Conservation (phyloP, 1,140 invertebrate genomes). For the Fopius arisanus region DNA sequence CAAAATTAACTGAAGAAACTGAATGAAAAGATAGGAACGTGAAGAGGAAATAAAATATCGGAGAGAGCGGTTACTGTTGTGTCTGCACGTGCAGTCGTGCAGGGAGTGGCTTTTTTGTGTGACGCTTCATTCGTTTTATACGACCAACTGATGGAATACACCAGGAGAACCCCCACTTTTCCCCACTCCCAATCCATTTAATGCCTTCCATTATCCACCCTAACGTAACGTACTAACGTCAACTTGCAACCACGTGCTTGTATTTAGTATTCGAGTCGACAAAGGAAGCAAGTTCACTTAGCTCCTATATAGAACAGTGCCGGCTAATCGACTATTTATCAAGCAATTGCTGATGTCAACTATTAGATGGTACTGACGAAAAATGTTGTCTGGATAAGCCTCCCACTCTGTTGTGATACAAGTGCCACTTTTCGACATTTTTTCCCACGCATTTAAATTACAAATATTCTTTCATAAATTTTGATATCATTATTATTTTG, state of each 20-base stretch:
- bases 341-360: too few species aligned
- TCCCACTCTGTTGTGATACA: too few species aligned
- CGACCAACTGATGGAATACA: slow-evolving; percentile 8
- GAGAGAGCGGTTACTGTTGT: neutral
- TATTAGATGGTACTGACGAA: too few species aligned
- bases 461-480: too few species aligned
- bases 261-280: too few species aligned
- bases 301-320: too few species aligned
- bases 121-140: slow-evolving; percentile 26
- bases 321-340: too few species aligned
- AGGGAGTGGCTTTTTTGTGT: slow-evolving; percentile 29
- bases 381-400: too few species aligned
- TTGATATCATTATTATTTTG: too few species aligned
- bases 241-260: neutral
- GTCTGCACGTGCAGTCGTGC: slow-evolving; percentile 16
- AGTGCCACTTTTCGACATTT: too few species aligned
- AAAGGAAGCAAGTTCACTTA: too few species aligned
- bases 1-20: neutral
- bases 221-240: neutral
- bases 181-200: neutral
- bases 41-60: neutral
- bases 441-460: too few species aligned
- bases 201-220: neutral
- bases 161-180: neutral
- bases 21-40: neutral